phyloP scores from a whole-genome alignment of 37 sponge, comb jelly and placozoan species.

The Crambe crambe region DNA sequence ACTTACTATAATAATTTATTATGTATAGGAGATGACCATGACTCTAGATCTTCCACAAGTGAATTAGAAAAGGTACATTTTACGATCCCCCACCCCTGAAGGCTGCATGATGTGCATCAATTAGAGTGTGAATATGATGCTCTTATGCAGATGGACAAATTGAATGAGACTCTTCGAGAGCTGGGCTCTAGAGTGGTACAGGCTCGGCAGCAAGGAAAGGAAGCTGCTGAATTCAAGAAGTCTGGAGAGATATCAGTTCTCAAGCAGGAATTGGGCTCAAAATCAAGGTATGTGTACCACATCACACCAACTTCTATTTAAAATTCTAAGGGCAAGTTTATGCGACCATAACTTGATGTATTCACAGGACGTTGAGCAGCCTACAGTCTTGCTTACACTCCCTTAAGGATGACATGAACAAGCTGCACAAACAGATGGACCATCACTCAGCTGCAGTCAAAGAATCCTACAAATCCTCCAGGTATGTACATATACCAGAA shows the following conservation, averaged over 20 bases:
- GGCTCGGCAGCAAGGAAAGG: conserved; percentile 55
- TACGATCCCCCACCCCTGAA: too few relatives aligned
- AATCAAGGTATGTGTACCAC: conserved; percentile 54
- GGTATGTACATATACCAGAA: conserved; percentile 9
- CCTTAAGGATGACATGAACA: conserved; percentile 74
- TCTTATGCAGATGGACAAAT: not conserved
- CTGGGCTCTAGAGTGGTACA: conserved; percentile 47
- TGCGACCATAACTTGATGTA: not conserved
- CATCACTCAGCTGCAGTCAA: conserved; percentile 43
- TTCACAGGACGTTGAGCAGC: conserved; percentile 44
- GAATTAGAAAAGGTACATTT: not conserved
- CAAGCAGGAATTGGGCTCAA: conserved; percentile 53
- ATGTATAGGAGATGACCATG: too few relatives aligned
- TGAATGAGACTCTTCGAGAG: conserved; percentile 28
- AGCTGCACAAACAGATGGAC: conserved; percentile 61
- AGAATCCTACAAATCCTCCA: conserved; percentile 66
- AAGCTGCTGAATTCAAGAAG: conserved; percentile 53
- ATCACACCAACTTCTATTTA: too few relatives aligned
- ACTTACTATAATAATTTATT: too few relatives aligned
- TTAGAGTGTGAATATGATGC: too few relatives aligned
- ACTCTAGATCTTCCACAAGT: not conserved
- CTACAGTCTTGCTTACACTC: conserved; percentile 54
- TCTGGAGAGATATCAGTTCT: conserved; percentile 67
- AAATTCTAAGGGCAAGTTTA: not conserved
- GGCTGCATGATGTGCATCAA: too few relatives aligned